Evolutionary conservation across 2,888 invertebrate genomes (phyloP), one percentile per base, ranked within the genome.

Genomic region (Dasypogon diadema): DNA sequence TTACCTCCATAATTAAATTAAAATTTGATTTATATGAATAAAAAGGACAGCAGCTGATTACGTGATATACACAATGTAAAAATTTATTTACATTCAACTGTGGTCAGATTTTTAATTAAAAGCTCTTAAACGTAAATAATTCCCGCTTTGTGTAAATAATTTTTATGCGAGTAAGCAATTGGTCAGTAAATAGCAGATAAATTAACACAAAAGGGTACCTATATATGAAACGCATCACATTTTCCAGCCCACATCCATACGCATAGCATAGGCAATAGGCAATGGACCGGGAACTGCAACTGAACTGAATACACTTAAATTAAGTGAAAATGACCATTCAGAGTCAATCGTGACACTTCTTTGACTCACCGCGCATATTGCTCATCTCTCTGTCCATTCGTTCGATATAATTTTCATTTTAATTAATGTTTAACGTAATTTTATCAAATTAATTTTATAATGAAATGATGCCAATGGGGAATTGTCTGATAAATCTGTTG

Each of bases 51-150:
- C 42, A 42, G 1, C 42, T 12, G 2, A 42, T 42, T 42, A n/a
- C 42, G 42, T 12, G 42, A 12, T 12, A 42, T 42, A 8, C 12
- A 42, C n/a, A 54, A n/a, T 34, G 54, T 12, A 24, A 48, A 70
- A 21, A 70, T 70, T 5, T 70, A 54, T 70, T 70, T 70, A 37
- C 70, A 70, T 70, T 54, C 16, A 51, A 46, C 54, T 54, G 70
- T 70, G 73, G 55, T 73, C 73, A 56, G 73, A 14, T 73, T 73
- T 73, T 73, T 73, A 56, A 73, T 56, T 73, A 73, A 73, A 73
- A 34, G 54, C 42, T 56, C 37, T 56, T 73, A 73, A 56, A 73
- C 73, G 73, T 56, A 73, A 73, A 73, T 73, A 56, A 73, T 73
- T 73, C 56, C 56, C 55, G 56, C 56, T 73, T 73, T 73, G 73